A percentile compares a stretch with the other conserved stretches of the same genome.
Conservation (phyloP, 2,888 invertebrate genomes). For the Ctenicera cuprea region DNA sequence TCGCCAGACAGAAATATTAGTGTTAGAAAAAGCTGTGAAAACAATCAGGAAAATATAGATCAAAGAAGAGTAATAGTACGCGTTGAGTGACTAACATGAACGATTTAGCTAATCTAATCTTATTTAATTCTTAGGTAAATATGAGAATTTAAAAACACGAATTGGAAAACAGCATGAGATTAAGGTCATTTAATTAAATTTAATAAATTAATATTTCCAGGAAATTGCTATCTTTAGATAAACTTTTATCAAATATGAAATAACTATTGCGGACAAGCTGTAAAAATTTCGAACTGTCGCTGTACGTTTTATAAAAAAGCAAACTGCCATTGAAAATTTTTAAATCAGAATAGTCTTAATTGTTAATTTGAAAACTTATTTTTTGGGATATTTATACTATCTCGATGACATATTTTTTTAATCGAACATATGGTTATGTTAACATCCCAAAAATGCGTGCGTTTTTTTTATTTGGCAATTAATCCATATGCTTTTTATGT, state of each 20-base stretch:
- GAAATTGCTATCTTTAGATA: neutral
- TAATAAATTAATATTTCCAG: neutral
- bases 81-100: conserved; percentile 12
- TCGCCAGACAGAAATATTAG: neutral
- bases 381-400: too few species aligned
- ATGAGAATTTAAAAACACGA: neutral
- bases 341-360: too few species aligned
- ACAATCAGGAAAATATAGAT: conserved; percentile 7
- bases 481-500: too few species aligned
- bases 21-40: neutral
- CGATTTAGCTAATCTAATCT: conserved; percentile 19
- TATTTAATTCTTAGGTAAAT: conserved; percentile 1
- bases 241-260: neutral
- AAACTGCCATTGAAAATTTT: too few species aligned
- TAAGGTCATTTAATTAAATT: neutral
- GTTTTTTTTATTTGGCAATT: too few species aligned
- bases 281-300: too few species aligned
- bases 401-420: too few species aligned
- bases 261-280: neutral
- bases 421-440: too few species aligned
- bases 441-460: too few species aligned
- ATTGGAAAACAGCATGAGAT: neutral
- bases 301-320: too few species aligned
- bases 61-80: neutral
- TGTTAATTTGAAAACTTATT: too few species aligned